Evolutionary conservation across 2,113 vertebrate species (phyloP).

Genomic region (Cephalophus harveyi): DNA sequence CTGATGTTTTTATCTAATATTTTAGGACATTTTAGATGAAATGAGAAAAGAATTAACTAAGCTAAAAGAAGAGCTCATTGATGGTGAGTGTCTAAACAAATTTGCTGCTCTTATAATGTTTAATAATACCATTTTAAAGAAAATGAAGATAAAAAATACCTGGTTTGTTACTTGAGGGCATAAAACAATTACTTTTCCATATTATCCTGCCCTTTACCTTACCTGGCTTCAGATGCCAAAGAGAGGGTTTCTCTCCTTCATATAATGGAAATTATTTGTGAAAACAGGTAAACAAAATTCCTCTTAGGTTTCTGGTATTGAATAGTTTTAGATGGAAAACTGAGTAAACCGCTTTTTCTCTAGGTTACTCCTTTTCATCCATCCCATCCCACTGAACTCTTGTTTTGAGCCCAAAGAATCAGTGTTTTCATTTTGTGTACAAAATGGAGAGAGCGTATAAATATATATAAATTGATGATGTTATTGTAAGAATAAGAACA

Average conservation of each 20-base stretch:
- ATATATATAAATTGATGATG: not conserved
- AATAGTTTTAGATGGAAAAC: not conserved
- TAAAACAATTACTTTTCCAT: not conserved
- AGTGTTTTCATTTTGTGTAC: not conserved
- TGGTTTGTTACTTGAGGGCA: not conserved
- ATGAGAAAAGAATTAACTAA: constrained; percentile 99
- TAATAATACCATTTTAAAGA: not conserved
- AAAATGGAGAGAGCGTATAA: not conserved
- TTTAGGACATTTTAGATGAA: constrained; percentile 97
- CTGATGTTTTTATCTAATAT: constrained; percentile 54
- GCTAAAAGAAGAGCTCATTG: constrained; percentile 98
- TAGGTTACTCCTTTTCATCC: too few species aligned
- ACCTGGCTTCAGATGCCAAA: not conserved
- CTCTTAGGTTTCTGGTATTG: accelerated
- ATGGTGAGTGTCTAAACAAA: constrained; percentile 85
- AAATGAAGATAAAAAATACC: not conserved
- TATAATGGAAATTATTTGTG: not conserved
- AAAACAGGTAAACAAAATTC: not conserved
- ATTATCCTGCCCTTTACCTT: not conserved
- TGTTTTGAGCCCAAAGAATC: not conserved
- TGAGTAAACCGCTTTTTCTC: not conserved
- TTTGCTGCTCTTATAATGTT: not conserved
- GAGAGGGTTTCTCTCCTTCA: not conserved
- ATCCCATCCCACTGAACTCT: not conserved
- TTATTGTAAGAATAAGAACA: not conserved